Conservation (phyloP, 1,140 invertebrate genomes). For the Drosophila mojavensis region DNA sequence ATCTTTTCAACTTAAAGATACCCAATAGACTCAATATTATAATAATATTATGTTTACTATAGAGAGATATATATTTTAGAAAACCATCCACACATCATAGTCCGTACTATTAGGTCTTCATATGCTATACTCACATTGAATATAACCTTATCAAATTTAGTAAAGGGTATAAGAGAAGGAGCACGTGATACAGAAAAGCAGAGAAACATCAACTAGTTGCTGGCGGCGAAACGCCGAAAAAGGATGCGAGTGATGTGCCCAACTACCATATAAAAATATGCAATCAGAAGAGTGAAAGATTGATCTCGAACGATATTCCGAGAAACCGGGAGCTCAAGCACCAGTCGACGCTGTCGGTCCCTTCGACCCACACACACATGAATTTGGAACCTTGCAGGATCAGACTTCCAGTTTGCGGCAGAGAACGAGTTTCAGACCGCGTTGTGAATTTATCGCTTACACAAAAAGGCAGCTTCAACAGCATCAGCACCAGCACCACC, state of each 20-base stretch:
- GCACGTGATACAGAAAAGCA: constrained; percentile 45
- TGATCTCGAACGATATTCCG: constrained; percentile 76
- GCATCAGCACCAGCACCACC: constrained; percentile 9
- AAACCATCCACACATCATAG: neutral
- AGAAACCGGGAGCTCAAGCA: constrained; percentile 55
- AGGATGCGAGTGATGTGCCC: constrained; percentile 74
- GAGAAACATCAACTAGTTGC: constrained; percentile 29
- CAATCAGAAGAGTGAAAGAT: constrained; percentile 76
- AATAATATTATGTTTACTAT: too few relatives aligned
- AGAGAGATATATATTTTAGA: too few relatives aligned
- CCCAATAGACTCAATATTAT: neutral
- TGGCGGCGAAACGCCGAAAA: constrained; percentile 64
- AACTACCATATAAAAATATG: constrained; percentile 81
- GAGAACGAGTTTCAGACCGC: constrained; percentile 30
- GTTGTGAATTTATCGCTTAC: constrained; percentile 51
- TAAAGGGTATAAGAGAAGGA: constrained; percentile 18
- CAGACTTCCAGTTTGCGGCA: constrained; percentile 29
- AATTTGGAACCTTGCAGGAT: constrained; percentile 38
- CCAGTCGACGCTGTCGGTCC: constrained; percentile 43
- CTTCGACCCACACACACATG: constrained; percentile 17
- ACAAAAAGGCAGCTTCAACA: constrained; percentile 39
- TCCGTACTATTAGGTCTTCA: neutral
- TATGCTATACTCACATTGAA: too few relatives aligned
- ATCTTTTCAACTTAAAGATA: neutral
- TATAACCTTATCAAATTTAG: neutral